phyloP scores from a whole-genome alignment of 37 sponge, comb jelly and placozoan genomes.

The Aplysina aerophoba region DNA sequence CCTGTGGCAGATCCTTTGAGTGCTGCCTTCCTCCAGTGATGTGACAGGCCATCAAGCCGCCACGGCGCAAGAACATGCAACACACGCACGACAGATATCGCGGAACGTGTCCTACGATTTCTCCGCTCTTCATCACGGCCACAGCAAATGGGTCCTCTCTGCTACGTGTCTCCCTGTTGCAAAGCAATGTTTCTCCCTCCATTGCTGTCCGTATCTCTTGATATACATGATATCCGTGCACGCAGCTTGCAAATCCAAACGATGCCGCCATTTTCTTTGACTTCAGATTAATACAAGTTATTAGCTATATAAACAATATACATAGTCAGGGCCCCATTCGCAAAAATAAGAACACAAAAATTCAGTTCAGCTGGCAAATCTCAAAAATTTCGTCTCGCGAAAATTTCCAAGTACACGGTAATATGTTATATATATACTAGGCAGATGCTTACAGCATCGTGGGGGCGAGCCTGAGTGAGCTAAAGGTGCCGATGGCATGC shows the following conservation, averaged over 20 bases:
- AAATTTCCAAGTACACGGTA: too few relatives aligned
- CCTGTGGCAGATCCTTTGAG: slow-evolving; percentile 32
- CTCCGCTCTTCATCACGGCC: slow-evolving; percentile 8
- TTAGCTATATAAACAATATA: neutral
- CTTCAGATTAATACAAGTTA: neutral
- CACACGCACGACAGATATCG: neutral
- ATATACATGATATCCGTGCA: slow-evolving; percentile 21
- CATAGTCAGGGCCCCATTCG: too few relatives aligned
- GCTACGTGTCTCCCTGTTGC: neutral
- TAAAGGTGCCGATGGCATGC: too few relatives aligned
- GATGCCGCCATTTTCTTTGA: neutral
- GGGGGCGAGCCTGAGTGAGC: too few relatives aligned
- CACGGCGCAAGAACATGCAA: neutral
- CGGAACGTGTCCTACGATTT: slow-evolving; percentile 31
- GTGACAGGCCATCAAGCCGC: slow-evolving; percentile 11
- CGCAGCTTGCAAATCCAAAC: neutral
- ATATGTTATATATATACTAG: too few relatives aligned
- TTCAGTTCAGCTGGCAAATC: too few relatives aligned
- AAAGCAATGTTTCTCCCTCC: slow-evolving; percentile 7
- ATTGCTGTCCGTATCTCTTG: neutral
- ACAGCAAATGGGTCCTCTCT: neutral
- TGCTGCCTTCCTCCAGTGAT: slow-evolving; percentile 18
- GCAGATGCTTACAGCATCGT: too few relatives aligned
- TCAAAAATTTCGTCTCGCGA: too few relatives aligned
- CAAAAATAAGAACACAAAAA: too few relatives aligned